A percentile compares a stretch with the other conserved stretches of the same genome.
phyloP scores from a whole-genome alignment of 2,797 vertebrate species.

The Acestrorhynchus altus region DNA sequence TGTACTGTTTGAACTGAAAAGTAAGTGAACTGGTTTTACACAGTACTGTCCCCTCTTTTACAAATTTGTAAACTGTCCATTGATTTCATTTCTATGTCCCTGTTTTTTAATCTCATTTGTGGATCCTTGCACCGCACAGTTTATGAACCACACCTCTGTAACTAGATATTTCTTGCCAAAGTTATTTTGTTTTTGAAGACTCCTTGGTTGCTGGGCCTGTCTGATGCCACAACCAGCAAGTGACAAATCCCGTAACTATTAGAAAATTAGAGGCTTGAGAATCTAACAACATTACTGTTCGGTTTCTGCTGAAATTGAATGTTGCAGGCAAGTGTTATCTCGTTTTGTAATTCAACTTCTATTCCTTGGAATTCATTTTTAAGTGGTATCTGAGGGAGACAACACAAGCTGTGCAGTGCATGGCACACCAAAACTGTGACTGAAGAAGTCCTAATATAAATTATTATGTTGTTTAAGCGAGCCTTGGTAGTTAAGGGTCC shows the following conservation, averaged over 20 bases:
- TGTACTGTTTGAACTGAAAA: too few relatives aligned
- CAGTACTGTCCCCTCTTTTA: too few relatives aligned
- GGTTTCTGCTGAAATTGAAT: background rate
- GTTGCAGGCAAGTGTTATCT: background rate
- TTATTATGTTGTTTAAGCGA: constrained; percentile 75
- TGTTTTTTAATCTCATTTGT: background rate
- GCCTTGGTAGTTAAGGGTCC: constrained; percentile 91
- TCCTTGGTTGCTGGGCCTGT: constrained; percentile 15
- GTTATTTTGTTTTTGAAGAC: constrained; percentile 11
- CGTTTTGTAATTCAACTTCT: background rate
- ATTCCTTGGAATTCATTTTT: background rate
- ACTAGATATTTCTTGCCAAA: background rate
- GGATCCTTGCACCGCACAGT: background rate
- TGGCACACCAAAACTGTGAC: constrained; percentile 1
- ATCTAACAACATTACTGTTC: background rate
- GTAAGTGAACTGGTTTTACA: too few relatives aligned
- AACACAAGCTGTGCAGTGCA: constrained; percentile 7
- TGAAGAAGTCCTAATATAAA: constrained; percentile 12
- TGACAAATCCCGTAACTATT: background rate
- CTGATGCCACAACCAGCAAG: background rate
- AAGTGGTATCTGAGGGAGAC: too few relatives aligned
- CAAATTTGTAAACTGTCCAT: background rate
- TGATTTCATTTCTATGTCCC: background rate
- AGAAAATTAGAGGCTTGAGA: background rate
- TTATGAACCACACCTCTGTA: constrained; percentile 1